A percentile compares a stretch with the other conserved stretches of the same genome.
phyloP scores from a whole-genome alignment of 2,888 invertebrate genomes.

The Mesorhabditis spiculigera region DNA sequence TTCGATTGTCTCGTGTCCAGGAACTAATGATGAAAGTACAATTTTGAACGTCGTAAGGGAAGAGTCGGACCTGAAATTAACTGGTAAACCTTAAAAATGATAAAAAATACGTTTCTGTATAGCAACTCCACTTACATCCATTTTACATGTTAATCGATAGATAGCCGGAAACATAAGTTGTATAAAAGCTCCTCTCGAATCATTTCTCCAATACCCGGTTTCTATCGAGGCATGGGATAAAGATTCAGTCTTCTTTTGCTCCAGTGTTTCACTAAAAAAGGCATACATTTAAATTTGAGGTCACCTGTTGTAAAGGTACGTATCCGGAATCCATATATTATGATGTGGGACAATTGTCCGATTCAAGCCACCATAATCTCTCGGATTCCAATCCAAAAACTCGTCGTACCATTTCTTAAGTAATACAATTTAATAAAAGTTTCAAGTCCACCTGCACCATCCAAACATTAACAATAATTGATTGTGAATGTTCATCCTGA shows the following conservation, averaged over 20 bases:
- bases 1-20: constrained; percentile 52
- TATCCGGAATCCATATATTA: constrained; percentile 58
- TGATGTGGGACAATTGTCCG: constrained; percentile 56
- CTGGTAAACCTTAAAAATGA: not conserved
- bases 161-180: constrained; percentile 57
- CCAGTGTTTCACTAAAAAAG: constrained; percentile 45
- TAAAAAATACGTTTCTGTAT: not conserved
- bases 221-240: constrained; percentile 53
- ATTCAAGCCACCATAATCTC: constrained; percentile 57
- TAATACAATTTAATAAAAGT: constrained; percentile 6
- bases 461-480: constrained; percentile 56
- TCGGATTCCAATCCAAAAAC: constrained; percentile 61
- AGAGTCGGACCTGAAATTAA: constrained; percentile 38
- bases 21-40: constrained; percentile 56
- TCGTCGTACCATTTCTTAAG: constrained; percentile 61
- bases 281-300: not conserved
- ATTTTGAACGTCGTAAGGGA: constrained; percentile 52
- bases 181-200: constrained; percentile 42
- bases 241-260: constrained; percentile 54
- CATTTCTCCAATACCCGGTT: constrained; percentile 51
- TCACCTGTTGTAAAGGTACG: constrained; percentile 53
- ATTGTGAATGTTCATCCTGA: constrained; percentile 54
- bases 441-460: constrained; percentile 44
- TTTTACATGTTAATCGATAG: constrained; percentile 51
- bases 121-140: constrained; percentile 39